Conservation (phyloP, 64 coral and sea anemone genomes). For the Acropora yongei region DNA sequence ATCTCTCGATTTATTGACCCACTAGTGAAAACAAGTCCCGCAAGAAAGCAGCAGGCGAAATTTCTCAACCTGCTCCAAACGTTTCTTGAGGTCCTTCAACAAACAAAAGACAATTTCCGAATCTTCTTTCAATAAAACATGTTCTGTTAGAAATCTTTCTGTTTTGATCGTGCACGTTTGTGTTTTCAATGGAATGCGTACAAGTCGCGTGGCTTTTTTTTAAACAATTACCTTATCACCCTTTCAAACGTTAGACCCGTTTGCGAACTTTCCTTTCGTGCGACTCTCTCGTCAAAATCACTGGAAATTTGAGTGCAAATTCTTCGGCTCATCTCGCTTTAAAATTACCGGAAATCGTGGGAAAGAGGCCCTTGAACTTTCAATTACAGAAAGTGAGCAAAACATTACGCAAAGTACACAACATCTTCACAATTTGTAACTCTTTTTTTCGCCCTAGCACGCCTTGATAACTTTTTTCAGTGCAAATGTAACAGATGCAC, state of each 20-base stretch:
- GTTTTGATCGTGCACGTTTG: neutral
- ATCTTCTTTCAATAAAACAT: neutral
- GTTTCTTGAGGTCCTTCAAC: neutral
- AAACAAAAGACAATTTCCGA: slow-evolving; percentile 9
- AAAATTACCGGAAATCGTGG: neutral
- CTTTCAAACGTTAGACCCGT: neutral
- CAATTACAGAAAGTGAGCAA: neutral
- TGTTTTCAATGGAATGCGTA: neutral
- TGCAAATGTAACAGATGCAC: neutral
- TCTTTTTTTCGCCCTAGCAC: neutral
- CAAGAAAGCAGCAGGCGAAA: too few relatives aligned
- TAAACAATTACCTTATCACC: neutral
- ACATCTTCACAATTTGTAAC: neutral
- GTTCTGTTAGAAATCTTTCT: neutral
- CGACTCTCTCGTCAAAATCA: neutral
- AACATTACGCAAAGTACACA: neutral
- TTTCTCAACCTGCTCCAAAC: neutral
- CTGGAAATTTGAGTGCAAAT: neutral
- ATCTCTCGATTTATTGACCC: too few relatives aligned
- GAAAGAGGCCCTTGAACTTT: neutral
- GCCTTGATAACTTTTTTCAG: neutral
- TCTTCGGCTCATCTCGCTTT: neutral
- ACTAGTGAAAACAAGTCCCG: too few relatives aligned
- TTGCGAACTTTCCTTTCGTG: neutral
- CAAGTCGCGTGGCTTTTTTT: neutral